Evolutionary conservation across 2,888 invertebrate genomes (phyloP), one percentile per base, ranked within the genome.

Genomic region (Magallana nippona): DNA sequence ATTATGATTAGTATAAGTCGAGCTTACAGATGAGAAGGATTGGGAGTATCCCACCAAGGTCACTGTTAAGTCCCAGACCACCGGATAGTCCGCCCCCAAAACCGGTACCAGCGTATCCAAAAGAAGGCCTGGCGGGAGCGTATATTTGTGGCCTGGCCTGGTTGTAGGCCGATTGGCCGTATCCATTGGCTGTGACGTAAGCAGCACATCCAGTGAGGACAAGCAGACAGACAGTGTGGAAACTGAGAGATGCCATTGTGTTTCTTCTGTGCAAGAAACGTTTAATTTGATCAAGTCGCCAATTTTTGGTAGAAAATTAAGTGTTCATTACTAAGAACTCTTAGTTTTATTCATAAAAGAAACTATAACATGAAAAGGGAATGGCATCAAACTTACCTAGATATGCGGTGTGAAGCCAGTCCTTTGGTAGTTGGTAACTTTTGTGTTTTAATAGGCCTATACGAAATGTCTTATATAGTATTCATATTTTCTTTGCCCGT

Each of bases 1-100:
- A 44, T 44, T 44, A 0, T 44, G 3, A 44, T 44, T 44, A 10
- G 19, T 19, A 5, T 60, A 17, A 60, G 10, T 19, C n/a, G 19
- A 19, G 17, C 60, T 60, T 60, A 60, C 60, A 60, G 19, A 60
- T 60, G 60, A 60, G 60, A 60, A 60, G n/a, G 17, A 60, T 60
- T n/a, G 60, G 60, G 60, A 60, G 60, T n/a, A 60, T n/a, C 11
- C 60, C 60, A 10, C 60, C 60, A 19, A 60, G 60, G 60, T n/a
- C n/a, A 60, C 60, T 60, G 5, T 60, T n/a, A 19, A 60, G 60
- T 60, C 60, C 60, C n/a, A 60, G n/a, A 10, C 60, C 60, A 2
- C 60, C 60, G 2, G 60, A 10, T 10, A n/a, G n/a, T 60, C 60
- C 60, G 3, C n/a, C 19, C 5, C 60, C 60, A 15, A 60, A 19